These are phyloP conservation scores for Todus mexicanus DNA, from an alignment of 2,797 vertebrate genomes.

Conservation along the genomic window DNA sequence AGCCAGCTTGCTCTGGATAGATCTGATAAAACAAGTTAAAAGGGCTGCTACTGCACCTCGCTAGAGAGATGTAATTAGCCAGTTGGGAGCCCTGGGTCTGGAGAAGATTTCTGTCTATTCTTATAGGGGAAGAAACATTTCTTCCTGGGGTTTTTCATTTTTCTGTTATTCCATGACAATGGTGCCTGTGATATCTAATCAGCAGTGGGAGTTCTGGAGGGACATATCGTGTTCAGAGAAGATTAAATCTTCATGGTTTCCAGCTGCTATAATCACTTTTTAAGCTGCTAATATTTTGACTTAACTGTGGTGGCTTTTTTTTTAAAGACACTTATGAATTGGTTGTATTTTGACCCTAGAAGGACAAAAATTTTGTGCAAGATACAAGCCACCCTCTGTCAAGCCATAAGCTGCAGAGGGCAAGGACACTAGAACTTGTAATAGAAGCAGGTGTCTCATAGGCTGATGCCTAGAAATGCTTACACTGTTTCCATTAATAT, in stretches of 20 bases:
- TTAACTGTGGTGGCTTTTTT: neutral
- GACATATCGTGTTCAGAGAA: neutral
- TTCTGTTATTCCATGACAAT: neutral
- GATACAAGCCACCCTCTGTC: neutral
- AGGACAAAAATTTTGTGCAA: neutral
- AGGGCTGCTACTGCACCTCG: neutral
- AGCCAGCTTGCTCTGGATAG: neutral
- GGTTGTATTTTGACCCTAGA: neutral
- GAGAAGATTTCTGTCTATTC: neutral
- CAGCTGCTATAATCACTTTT: neutral
- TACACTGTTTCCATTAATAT: neutral
- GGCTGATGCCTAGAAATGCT: neutral
- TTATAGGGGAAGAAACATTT: neutral
- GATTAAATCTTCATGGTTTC: conserved; percentile 4
- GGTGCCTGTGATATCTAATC: neutral
- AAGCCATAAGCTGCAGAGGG: neutral
- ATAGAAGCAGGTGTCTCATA: neutral
- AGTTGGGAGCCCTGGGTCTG: neutral
- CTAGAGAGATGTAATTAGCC: neutral
- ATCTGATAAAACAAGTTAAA: neutral
- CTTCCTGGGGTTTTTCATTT: neutral
- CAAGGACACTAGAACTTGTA: neutral
- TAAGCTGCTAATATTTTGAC: neutral
- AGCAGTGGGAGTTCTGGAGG: neutral
- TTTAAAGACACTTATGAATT: neutral